A percentile compares a stretch with the other conserved stretches of the same genome.
Conservation (phyloP, 2,113 vertebrate genomes). For the Epinephelus lanceolatus region DNA sequence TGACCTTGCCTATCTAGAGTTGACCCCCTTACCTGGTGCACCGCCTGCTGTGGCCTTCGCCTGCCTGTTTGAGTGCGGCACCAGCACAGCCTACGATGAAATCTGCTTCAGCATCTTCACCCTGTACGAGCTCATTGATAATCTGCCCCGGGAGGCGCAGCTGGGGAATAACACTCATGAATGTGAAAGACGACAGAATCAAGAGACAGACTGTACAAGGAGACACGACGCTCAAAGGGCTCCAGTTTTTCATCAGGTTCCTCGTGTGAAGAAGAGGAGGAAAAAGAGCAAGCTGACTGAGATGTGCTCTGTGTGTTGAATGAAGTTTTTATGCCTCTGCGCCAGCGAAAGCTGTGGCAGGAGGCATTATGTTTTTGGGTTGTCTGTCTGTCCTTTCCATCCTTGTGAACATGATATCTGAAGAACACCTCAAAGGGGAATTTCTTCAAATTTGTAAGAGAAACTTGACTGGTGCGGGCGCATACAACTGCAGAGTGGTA, state of each 20-base stretch:
- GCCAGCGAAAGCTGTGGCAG: no score
- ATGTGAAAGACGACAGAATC: not conserved
- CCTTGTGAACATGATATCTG: no score
- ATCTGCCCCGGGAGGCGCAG: slow-evolving; percentile 78
- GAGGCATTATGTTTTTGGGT: no score
- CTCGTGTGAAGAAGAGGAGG: slow-evolving; percentile 41
- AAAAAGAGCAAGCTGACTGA: slow-evolving; percentile 62
- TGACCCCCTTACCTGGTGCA: slow-evolving; percentile 69
- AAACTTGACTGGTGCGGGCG: no score
- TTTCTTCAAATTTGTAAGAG: no score
- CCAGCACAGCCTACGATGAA: slow-evolving; percentile 89
- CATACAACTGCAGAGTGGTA: no score
- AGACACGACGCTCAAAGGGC: not conserved
- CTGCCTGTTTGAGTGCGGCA: slow-evolving; percentile 93
- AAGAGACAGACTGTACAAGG: not conserved
- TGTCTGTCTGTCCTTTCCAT: no score
- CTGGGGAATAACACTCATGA: not conserved
- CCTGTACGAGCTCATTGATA: slow-evolving; percentile 89
- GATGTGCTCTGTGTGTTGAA: slow-evolving; percentile 73
- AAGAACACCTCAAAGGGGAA: no score
- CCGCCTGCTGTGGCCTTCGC: slow-evolving; percentile 84
- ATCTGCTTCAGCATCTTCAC: slow-evolving; percentile 95
- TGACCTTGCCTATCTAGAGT: slow-evolving; percentile 89
- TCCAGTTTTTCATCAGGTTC: slow-evolving; percentile 1
- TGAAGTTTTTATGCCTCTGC: not conserved